Evolutionary conservation across 1,140 invertebrate genomes (phyloP).

Genomic region (Cataglyphis hispanica): DNA sequence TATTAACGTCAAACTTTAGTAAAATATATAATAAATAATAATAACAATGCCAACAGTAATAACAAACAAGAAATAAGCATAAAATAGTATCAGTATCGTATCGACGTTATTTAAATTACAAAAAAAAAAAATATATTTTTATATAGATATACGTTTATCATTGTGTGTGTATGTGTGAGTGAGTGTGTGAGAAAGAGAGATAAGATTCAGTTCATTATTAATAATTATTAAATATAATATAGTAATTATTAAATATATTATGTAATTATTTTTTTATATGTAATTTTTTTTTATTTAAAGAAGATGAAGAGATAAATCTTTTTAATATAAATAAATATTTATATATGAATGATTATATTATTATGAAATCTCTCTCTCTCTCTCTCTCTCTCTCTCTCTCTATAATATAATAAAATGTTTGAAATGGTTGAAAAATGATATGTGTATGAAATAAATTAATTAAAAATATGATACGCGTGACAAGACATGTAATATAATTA

Average conservation of each 20-base stretch:
- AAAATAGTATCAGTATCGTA: neutral
- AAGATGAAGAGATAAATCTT: neutral
- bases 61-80: neutral
- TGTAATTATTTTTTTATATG: neutral
- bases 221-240: slow-evolving; percentile 1
- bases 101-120: neutral
- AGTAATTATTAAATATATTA: slow-evolving; percentile 7
- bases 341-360: neutral
- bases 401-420: neutral
- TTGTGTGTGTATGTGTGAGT: neutral
- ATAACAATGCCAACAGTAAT: no score
- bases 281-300: neutral
- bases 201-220: slow-evolving; percentile 1
- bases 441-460: neutral
- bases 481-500: neutral
- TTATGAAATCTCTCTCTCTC: no score
- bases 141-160: neutral
- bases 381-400: no score
- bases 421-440: neutral
- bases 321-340: neutral
- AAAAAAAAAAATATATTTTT: neutral
- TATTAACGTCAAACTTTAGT: neutral
- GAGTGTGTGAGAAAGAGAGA: no score
- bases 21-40: slow-evolving; percentile 7
- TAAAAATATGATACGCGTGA: neutral